These are phyloP conservation scores for Fregetta grallaria DNA, from an alignment of 2,113 vertebrate species.

Conservation along the genomic window DNA sequence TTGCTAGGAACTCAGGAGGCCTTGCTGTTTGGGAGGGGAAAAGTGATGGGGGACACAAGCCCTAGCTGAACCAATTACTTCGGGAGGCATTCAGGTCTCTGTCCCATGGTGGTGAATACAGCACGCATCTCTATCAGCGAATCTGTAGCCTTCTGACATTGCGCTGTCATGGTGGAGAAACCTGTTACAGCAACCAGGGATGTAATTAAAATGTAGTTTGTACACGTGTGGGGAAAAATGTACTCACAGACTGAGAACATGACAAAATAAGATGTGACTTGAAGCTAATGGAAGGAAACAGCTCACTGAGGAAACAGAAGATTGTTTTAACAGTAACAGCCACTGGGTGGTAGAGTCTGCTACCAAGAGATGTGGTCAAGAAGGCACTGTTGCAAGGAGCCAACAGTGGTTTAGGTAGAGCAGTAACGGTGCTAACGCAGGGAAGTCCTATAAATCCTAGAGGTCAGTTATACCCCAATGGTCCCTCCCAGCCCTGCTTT, in stretches of 20 bases:
- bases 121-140: neutral
- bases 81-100: neutral
- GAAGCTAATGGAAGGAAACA: neutral
- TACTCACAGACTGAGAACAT: neutral
- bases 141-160: neutral
- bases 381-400: neutral
- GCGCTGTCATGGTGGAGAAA: neutral
- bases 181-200: neutral
- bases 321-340: constrained; percentile 55
- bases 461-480: neutral
- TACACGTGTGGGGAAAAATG: rapidly evolving
- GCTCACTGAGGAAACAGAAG: neutral
- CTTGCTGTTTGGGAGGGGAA: neutral
- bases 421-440: neutral
- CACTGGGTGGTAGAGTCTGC: constrained; percentile 65
- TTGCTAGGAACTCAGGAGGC: neutral
- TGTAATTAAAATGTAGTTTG: neutral
- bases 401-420: neutral
- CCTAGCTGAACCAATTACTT: neutral
- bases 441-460: neutral
- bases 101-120: neutral
- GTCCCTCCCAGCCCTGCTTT: neutral
- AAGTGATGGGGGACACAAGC: neutral
- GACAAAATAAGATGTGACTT: neutral
- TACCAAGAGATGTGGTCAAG: constrained; percentile 31